Conservation (phyloP, 1,140 invertebrate genomes). For the Micrasema longulum region DNA sequence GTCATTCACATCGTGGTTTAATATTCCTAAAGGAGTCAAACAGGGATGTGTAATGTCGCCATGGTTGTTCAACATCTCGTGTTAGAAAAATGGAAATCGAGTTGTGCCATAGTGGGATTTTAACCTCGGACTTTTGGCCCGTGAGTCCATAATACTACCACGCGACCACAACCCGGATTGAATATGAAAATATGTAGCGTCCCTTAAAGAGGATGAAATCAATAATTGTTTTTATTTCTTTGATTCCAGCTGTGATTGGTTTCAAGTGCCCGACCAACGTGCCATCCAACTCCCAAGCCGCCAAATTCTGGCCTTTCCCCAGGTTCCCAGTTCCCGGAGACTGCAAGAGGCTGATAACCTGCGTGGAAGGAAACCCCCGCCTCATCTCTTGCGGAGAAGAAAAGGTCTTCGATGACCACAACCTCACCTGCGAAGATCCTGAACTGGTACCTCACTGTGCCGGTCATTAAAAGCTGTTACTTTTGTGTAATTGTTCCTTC, state of each 20-base stretch:
- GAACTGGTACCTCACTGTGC: slow-evolving; percentile 76
- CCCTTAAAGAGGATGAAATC: no score
- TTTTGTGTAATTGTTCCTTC: background rate
- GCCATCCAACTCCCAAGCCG: slow-evolving; percentile 79
- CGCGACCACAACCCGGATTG: no score
- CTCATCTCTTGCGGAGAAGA: slow-evolving; percentile 88
- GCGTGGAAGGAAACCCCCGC: slow-evolving; percentile 87
- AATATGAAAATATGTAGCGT: no score
- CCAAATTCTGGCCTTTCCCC: slow-evolving; percentile 92
- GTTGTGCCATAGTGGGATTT: no score
- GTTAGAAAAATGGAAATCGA: no score
- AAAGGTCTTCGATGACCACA: slow-evolving; percentile 85
- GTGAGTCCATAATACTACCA: no score
- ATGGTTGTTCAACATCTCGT: no score
- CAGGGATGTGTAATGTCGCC: no score
- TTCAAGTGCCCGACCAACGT: slow-evolving; percentile 88
- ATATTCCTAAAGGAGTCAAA: no score
- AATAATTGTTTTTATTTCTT: slow-evolving; percentile 3
- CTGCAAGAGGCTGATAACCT: slow-evolving; percentile 86
- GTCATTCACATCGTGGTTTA: no score
- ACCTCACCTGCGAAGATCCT: slow-evolving; percentile 85
- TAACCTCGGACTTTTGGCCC: no score
- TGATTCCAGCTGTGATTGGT: slow-evolving; percentile 79
- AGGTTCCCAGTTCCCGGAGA: slow-evolving; percentile 87
- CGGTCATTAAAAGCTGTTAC: slow-evolving; percentile 34